Percentiles rank a stretch among this genome's conserved stretches.
phyloP scores from a whole-genome alignment of 2,797 vertebrate species.

The Lophius americanus region DNA sequence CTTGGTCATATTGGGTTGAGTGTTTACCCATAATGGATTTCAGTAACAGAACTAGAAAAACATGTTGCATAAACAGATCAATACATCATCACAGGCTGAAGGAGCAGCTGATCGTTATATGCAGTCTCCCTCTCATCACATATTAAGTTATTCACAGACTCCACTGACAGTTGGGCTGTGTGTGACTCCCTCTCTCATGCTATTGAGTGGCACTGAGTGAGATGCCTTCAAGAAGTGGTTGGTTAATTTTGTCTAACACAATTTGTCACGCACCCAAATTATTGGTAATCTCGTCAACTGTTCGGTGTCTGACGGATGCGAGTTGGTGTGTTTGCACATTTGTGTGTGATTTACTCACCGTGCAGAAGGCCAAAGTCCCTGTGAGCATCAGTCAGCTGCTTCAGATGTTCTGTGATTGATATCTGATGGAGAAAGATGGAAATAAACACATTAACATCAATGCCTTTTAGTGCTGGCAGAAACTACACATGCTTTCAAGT shows the following conservation, averaged over 20 bases:
- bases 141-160: constrained; percentile 28
- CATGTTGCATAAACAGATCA: constrained; percentile 36
- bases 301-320: constrained; percentile 4
- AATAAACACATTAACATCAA: background rate
- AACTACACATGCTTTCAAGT: too few species aligned
- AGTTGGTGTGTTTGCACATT: background rate
- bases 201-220: constrained; percentile 14
- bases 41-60: constrained; percentile 24
- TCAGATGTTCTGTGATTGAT: constrained; percentile 90
- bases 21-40: constrained; percentile 11
- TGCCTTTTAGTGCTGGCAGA: too few species aligned
- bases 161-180: constrained; percentile 4
- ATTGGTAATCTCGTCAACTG: constrained; percentile 16
- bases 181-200: constrained; percentile 1
- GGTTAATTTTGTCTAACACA: constrained; percentile 10
- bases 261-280: background rate
- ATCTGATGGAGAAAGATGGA: constrained; percentile 75
- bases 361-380: constrained; percentile 91
- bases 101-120: constrained; percentile 11
- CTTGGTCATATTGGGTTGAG: background rate
- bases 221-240: constrained; percentile 17
- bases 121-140: constrained; percentile 9
- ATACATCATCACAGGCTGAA: constrained; percentile 9
- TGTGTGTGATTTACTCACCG: constrained; percentile 81
- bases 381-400: constrained; percentile 92